phyloP scores from a whole-genome alignment of 1,140 invertebrate genomes.

The Mizuhopecten yessoensis region DNA sequence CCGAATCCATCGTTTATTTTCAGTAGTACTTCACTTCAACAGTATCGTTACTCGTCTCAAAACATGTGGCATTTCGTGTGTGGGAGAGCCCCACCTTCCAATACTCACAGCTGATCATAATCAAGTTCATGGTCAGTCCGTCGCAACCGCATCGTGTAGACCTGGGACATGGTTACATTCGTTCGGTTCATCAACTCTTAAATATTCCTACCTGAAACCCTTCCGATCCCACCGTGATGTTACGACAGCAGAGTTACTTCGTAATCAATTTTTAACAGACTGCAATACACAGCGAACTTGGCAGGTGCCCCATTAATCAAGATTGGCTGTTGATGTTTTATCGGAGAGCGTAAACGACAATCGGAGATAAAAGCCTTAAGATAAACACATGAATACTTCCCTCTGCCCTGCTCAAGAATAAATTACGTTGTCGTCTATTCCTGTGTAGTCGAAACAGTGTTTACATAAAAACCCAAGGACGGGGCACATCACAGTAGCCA shows the following conservation, averaged over 20 bases:
- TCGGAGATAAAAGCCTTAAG: not conserved
- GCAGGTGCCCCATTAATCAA: not conserved
- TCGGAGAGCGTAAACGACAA: not conserved
- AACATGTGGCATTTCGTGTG: constrained; percentile 8
- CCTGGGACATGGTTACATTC: not conserved
- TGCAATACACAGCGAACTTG: not conserved
- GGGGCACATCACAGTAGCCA: constrained; percentile 15
- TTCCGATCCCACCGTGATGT: not conserved
- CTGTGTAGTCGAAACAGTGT: not conserved
- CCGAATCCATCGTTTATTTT: not conserved
- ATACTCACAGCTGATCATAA: not conserved
- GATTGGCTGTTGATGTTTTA: not conserved
- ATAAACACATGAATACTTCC: not conserved
- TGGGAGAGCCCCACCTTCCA: constrained; percentile 7
- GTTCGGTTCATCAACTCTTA: not conserved
- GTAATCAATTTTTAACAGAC: not conserved
- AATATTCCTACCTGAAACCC: not conserved
- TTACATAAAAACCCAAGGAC: constrained; percentile 33
- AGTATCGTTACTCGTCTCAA: not conserved
- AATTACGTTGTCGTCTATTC: not conserved
- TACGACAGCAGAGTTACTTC: not conserved
- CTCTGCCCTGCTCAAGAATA: not conserved
- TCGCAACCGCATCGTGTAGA: not conserved
- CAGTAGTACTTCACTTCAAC: not conserved
- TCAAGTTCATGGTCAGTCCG: constrained; percentile 6